Conservation (phyloP, 2,113 vertebrate species). For the Saguinus midas region DNA sequence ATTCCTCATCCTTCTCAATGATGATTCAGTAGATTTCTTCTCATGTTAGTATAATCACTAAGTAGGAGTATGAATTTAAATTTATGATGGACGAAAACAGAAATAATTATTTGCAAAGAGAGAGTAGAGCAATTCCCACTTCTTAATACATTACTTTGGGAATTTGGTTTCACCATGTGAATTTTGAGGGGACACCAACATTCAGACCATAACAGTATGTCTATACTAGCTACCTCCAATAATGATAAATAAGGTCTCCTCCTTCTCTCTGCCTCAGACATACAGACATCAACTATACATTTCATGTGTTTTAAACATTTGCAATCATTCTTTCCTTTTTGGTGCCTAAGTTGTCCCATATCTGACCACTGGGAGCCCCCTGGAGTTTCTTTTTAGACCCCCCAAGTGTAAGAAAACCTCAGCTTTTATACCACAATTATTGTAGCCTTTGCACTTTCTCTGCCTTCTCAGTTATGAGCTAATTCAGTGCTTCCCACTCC, state of each 20-base stretch:
- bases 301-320: background rate
- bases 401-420: background rate
- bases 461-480: background rate
- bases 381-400: background rate
- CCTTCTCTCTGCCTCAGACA: background rate
- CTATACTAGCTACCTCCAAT: background rate
- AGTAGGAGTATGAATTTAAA: background rate
- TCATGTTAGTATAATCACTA: background rate
- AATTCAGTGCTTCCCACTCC: background rate
- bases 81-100: background rate
- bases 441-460: background rate
- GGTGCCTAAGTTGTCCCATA: background rate
- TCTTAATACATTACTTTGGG: background rate
- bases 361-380: background rate
- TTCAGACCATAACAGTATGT: background rate
- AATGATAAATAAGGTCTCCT: background rate
- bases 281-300: background rate
- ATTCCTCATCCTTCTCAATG: background rate
- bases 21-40: background rate
- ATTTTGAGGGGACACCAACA: background rate
- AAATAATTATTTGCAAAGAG: background rate
- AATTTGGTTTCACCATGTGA: background rate
- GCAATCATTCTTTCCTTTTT: background rate
- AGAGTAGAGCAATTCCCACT: background rate
- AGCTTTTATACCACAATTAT: background rate